A percentile compares a stretch with the other conserved stretches of the same genome.
Conservation (phyloP, 2,113 vertebrate genomes). For the Protomyctophum bolini region DNA sequence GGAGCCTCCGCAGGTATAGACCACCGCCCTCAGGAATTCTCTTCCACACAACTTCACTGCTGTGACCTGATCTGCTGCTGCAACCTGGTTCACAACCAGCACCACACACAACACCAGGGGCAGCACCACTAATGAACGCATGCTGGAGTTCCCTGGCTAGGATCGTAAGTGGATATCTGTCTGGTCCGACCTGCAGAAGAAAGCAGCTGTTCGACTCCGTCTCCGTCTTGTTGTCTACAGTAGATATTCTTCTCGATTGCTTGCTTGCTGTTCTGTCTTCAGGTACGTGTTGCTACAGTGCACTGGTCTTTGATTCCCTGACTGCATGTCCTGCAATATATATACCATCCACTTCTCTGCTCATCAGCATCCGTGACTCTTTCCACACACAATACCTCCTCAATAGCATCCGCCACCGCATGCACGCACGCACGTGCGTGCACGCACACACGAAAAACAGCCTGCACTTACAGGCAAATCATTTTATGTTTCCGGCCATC, state of each 20-base stretch:
- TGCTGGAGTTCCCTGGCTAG: constrained; percentile 40
- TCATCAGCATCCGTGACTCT: constrained; percentile 18
- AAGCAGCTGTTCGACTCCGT: not conserved
- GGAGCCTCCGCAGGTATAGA: constrained; percentile 91
- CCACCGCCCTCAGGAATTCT: constrained; percentile 84
- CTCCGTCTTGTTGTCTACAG: not conserved
- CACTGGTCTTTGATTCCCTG: not conserved
- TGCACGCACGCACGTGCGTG: too few relatives aligned
- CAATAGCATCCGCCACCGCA: not conserved
- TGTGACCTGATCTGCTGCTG: constrained; percentile 59
- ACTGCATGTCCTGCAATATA: constrained; percentile 32
- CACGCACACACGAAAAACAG: constrained; percentile 3
- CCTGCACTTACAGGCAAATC: constrained; percentile 30
- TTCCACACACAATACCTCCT: constrained; percentile 17
- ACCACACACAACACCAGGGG: constrained; percentile 71
- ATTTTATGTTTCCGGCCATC: constrained; percentile 59
- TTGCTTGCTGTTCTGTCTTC: not conserved
- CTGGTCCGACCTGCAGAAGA: not conserved
- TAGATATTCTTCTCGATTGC: not conserved
- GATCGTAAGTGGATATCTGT: not conserved
- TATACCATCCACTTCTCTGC: constrained; percentile 47
- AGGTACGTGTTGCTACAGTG: not conserved
- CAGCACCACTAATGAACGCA: constrained; percentile 66
- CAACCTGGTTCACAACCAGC: constrained; percentile 34
- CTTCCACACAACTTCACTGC: constrained; percentile 84